Conservation (phyloP, 2,888 invertebrate species). For the Caenorhabditis angaria region DNA sequence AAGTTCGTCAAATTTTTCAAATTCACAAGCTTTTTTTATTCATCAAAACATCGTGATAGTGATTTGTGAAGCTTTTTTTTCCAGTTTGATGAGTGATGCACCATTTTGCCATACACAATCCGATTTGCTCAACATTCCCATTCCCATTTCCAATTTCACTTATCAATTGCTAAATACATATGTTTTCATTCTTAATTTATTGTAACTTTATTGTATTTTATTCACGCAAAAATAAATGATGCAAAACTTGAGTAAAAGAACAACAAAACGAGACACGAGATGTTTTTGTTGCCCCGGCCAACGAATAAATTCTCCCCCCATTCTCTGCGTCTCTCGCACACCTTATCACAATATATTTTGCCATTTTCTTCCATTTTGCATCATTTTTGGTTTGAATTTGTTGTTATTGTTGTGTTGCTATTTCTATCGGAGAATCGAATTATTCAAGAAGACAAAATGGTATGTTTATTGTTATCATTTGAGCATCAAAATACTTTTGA, state of each 20-base stretch:
- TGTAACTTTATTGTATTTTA: neutral
- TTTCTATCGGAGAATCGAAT: too few relatives aligned
- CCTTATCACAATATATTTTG: conserved; percentile 1
- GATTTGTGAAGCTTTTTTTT: neutral
- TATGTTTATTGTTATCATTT: neutral
- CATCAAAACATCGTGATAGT: too few relatives aligned
- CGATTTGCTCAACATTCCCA: neutral
- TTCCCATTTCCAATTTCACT: too few relatives aligned
- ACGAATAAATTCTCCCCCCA: too few relatives aligned
- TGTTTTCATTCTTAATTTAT: neutral
- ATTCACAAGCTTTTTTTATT: too few relatives aligned
- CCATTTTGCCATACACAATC: neutral
- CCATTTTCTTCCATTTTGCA: neutral
- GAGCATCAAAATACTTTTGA: neutral
- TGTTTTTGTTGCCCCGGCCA: neutral
- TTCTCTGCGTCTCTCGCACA: neutral
- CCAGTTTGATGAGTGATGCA: conserved; percentile 1
- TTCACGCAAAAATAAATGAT: neutral
- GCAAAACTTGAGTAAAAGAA: neutral
- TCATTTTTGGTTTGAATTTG: neutral
- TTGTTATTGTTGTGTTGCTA: neutral
- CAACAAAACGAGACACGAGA: neutral
- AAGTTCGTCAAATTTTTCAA: too few relatives aligned
- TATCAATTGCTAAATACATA: neutral
- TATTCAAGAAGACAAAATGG: neutral